Base-by-base conservation (phyloP, 2,113 vertebrate genomes). In the Alosa alosa region DNA sequence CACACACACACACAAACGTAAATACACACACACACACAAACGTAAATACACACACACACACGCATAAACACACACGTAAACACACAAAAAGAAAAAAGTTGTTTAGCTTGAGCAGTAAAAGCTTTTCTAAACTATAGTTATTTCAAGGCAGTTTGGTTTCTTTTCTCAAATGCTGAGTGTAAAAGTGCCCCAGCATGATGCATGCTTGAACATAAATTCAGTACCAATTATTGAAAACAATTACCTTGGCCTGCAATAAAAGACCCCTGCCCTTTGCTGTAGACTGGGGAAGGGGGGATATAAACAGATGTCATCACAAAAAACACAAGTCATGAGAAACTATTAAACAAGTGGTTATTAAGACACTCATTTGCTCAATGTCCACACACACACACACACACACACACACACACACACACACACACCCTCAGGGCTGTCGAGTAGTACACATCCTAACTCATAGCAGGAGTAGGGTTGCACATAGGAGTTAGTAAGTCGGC, bases 171-270 rank as follows among this genome's bases (percentile, higher is more conserved):
- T 6, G 55, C 55, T 22, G 6, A 60, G 6, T 22, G 17, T 18
- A 20, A 49, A 13, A 49, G 47, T 49, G 47, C 47, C 1, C 11
- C 11, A 11, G 47, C 11, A 49, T 44, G 41, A 44, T 4, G 10
- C 18, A 87, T 57, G 83, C 68, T 20, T 46, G 18, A 15, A 49
- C 11, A 9, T 49, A 49, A 49, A 49, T 49, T 49, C 47, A 49
- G 9, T 49, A 49, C 47, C 47, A 49, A 49, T 49, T 10, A 49
- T n/a, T 17, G 2, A 55, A 84, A 75, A 86, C 39, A 85, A 0
- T 15, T 96, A 99, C 97, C 97, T 99, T 99, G 86, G 97, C 97
- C 92, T 99, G 97, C 86, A 97, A 95, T 87, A 99, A 95, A 60
- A 99, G 93, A 72, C 94, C 91, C 91, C 93, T 95, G 49, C 97